Base-by-base conservation (phyloP, 2,113 vertebrate species). In the Bambusicola thoracicus region DNA sequence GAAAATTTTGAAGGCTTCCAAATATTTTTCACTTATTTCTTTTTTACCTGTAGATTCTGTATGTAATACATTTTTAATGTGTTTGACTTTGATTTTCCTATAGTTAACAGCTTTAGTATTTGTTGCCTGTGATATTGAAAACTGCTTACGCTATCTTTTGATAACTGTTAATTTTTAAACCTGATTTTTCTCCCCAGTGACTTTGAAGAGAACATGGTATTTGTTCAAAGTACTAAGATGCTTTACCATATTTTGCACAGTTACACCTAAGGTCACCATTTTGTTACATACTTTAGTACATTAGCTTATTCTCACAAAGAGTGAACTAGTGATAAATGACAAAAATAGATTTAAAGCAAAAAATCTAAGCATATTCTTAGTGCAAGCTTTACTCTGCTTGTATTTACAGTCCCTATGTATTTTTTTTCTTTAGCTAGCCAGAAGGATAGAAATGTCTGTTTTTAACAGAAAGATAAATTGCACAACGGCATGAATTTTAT, bases 1-100 rank as follows among this genome's bases (percentile, higher is more conserved):
- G 66, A 90, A 85, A 94, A 73, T 69, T 87, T 84, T 89, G 93
- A 86, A 77, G 83, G 80, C 85, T 90, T 93, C 56, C 61, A 73
- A 48, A 79, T 59, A 77, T 24, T 53, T 56, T 36, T 84, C 19
- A 34, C 8, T 4, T 68, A 38, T 94, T 87, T 59, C 20, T 81
- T 44, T 51, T 22, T 30, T 46, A 27, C 36, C 58, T 53, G 19
- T 13, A 59, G 29, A 13, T 51, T 77, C 44, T 85, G 12, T 8
- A 34, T 75, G 62, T 20, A 62, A 2, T 22, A n/a, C 18, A 32
- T 46, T 51, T 63, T 69, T 22, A 8, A 69, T 43, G 6, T 19
- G 49, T 75, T 48, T 81, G 6, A 29, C 9, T 68, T 53, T 74
- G 7, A 15, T 75, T 43, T 86, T 86, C 20, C 17, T 63, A 0